Base-by-base conservation (phyloP, 1,140 invertebrate species). In the Zaprionus lachaisei region DNA sequence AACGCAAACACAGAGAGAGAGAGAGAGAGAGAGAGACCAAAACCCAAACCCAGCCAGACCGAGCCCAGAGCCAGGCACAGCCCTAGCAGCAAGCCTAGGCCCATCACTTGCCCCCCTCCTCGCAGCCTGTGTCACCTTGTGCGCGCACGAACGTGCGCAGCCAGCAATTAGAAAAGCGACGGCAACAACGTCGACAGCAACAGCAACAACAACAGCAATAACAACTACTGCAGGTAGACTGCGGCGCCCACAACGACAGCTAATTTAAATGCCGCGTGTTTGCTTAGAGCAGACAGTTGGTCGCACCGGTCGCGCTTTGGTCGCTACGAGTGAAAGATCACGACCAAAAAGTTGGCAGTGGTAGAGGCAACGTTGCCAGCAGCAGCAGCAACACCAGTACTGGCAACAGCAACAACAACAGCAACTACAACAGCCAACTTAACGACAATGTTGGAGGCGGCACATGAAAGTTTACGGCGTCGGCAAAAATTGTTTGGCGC, bases 401-500 rank as follows among this genome's bases (percentile, higher is more conserved):
- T 47, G 51, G n/a, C 54, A 61, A 26, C 58, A 61, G 17, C 26
- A 57, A 20, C 38, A 62, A 37, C 62, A 44, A 31, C 72, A 17
- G 9, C 67, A 65, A 61, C 65, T 62, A 61, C 68, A 54, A 76
- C 68, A 44, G 31, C 34, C 54, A 65, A 76, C 61, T 76, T 72
- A 72, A 72, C 74, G 70, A 67, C 70, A 56, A 72, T 72, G 56
- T 72, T 57, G 74, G 51, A 86, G 83, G 83, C 83, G 83, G 83
- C 84, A 89, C 84, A 87, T 87, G 84, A 87, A 87, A 87, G 84
- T 87, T 87, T 79, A 79, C 58, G 78, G 69, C 81, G 84, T 65
- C 78, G 78, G 70, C 78, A 89, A 78, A 82, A 89, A 89, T 74
- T 83, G 83, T 87, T 82, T 72, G 79, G 55, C 72, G 54, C 65